A percentile compares a stretch with the other conserved stretches of the same genome.
phyloP scores from a whole-genome alignment of 2,888 invertebrate genomes.

The Caenorhabditis imperialis region DNA sequence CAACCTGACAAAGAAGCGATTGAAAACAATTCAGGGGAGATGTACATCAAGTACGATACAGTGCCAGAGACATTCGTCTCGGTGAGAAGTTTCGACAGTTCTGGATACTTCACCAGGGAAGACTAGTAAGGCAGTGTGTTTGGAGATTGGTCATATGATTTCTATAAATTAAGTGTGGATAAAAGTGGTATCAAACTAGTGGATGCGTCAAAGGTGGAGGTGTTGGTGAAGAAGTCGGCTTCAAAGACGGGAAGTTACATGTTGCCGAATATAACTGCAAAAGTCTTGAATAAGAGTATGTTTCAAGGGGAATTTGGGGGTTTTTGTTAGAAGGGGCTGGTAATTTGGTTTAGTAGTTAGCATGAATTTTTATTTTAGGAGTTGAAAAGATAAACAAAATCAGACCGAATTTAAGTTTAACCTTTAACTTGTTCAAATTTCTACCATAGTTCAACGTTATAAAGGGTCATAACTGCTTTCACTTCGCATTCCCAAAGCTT shows the following conservation, averaged over 20 bases:
- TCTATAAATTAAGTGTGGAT: constrained; percentile 13
- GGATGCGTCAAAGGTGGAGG: constrained; percentile 25
- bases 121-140: too few relatives aligned
- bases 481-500: too few relatives aligned
- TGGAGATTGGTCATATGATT: too few relatives aligned
- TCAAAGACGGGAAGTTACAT: neutral
- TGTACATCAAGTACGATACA: constrained; percentile 20
- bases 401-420: too few relatives aligned
- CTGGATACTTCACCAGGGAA: constrained; percentile 8
- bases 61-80: neutral
- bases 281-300: constrained; percentile 5
- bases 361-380: too few relatives aligned
- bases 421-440: too few relatives aligned
- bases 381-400: too few relatives aligned
- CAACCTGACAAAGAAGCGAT: neutral
- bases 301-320: neutral
- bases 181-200: neutral
- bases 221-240: neutral
- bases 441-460: too few relatives aligned
- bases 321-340: too few relatives aligned
- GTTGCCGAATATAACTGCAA: constrained; percentile 21
- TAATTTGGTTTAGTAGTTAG: too few relatives aligned
- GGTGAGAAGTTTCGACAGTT: constrained; percentile 19
- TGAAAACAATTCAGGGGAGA: constrained; percentile 1
- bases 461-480: too few relatives aligned